phyloP scores from a whole-genome alignment of 2,113 vertebrate species.

The Trochalopteron elliotii region DNA sequence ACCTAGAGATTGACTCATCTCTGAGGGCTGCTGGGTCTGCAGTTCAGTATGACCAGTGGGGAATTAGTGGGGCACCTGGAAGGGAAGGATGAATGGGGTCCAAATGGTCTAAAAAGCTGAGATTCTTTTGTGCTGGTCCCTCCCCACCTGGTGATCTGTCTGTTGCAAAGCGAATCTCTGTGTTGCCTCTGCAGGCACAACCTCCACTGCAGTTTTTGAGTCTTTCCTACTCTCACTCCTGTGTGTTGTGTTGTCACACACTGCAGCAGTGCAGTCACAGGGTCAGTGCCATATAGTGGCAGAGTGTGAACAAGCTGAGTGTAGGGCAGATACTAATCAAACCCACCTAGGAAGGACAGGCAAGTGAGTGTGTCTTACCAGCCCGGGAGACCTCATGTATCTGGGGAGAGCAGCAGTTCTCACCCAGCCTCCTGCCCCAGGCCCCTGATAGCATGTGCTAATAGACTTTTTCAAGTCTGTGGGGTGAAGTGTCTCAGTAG shows the following conservation, averaged over 20 bases:
- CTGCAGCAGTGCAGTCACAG: neutral
- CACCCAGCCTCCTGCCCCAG: neutral
- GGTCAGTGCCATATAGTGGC: neutral
- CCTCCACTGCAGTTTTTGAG: neutral
- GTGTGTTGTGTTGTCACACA: neutral
- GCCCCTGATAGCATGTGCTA: neutral
- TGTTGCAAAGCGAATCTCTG: neutral
- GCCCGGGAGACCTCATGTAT: neutral
- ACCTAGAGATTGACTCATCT: slow-evolving; percentile 46
- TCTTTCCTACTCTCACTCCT: neutral
- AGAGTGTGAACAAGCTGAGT: rapidly evolving
- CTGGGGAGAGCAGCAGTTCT: neutral
- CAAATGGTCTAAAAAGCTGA: neutral
- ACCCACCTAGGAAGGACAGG: neutral
- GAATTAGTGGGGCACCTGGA: neutral
- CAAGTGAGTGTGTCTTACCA: neutral
- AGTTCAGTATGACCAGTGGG: neutral
- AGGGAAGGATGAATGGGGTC: neutral
- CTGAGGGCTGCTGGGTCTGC: neutral
- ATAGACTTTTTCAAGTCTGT: neutral
- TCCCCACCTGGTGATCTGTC: neutral
- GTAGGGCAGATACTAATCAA: neutral
- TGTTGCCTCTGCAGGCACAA: neutral
- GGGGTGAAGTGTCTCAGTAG: neutral
- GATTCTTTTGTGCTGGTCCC: rapidly evolving